A percentile compares a stretch with the other conserved stretches of the same genome.
Conservation (phyloP, 2,888 invertebrate species). For the Ornithoptera alexandrae region DNA sequence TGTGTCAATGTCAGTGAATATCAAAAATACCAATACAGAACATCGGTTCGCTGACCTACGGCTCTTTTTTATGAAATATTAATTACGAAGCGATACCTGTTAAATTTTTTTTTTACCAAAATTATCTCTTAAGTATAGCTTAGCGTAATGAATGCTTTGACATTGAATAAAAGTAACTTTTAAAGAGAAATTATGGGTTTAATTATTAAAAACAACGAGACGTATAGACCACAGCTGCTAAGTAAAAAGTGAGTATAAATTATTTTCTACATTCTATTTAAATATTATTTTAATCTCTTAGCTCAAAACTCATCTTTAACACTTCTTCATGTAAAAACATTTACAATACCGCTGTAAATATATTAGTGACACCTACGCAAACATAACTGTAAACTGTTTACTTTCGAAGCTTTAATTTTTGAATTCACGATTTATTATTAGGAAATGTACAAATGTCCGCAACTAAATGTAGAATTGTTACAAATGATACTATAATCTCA, state of each 20-base stretch:
- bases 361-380: slow-evolving; percentile 42
- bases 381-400: slow-evolving; percentile 4
- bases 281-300: slow-evolving; percentile 1
- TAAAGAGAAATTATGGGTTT: slow-evolving; percentile 23
- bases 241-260: slow-evolving; percentile 56
- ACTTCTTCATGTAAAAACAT: not conserved
- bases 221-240: slow-evolving; percentile 61
- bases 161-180: slow-evolving; percentile 1
- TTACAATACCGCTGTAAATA: not conserved
- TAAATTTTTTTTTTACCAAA: slow-evolving; percentile 7
- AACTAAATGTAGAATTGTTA: too few relatives aligned
- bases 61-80: slow-evolving; percentile 14
- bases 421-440: not conserved
- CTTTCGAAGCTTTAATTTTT: not conserved
- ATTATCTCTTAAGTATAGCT: not conserved
- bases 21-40: slow-evolving; percentile 18
- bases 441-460: too few relatives aligned
- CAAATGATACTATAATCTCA: too few relatives aligned
- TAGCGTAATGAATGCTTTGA: slow-evolving; percentile 3
- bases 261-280: slow-evolving; percentile 3
- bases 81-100: slow-evolving; percentile 5
- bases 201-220: slow-evolving; percentile 41
- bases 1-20: slow-evolving; percentile 13
- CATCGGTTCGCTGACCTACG: slow-evolving; percentile 22
- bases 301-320: not conserved